phyloP scores from a whole-genome alignment of 2,113 vertebrate species.

The Ictalurus furcatus region DNA sequence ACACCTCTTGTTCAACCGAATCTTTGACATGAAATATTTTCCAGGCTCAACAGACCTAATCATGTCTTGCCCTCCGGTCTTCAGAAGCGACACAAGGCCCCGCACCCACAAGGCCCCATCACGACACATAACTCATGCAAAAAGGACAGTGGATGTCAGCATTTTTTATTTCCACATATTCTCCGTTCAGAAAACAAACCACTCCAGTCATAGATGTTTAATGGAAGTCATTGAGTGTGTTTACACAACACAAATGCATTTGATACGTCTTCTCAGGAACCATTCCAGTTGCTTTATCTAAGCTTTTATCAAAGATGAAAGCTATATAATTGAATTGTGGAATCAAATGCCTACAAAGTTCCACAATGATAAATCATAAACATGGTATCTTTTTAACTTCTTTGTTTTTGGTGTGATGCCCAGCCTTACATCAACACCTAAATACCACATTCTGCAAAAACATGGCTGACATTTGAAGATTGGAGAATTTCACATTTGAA shows the following conservation, averaged over 20 bases:
- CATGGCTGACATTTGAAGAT: neutral
- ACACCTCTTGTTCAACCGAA: neutral
- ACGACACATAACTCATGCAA: neutral
- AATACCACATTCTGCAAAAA: neutral
- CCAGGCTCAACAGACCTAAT: slow-evolving; percentile 16
- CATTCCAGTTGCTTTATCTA: neutral
- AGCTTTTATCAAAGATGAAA: slow-evolving; percentile 5
- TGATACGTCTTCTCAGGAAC: slow-evolving; percentile 17
- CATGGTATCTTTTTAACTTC: neutral
- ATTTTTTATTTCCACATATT: neutral
- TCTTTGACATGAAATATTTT: slow-evolving; percentile 1
- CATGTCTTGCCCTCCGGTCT: neutral
- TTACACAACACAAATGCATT: slow-evolving; percentile 27
- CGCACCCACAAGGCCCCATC: neutral
- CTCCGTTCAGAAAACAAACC: slow-evolving; percentile 21
- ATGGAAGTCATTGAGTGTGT: slow-evolving; percentile 23
- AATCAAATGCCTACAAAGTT: neutral
- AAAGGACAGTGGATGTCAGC: slow-evolving; percentile 5
- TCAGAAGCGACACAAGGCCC: neutral
- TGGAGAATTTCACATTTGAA: neutral
- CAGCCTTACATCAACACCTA: neutral
- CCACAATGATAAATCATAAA: neutral
- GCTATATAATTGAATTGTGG: neutral
- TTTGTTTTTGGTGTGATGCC: neutral
- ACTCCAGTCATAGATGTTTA: neutral